These are phyloP conservation scores for Brachionus angularis DNA, from an alignment of 1,140 invertebrate genomes.

Conservation along the genomic window DNA sequence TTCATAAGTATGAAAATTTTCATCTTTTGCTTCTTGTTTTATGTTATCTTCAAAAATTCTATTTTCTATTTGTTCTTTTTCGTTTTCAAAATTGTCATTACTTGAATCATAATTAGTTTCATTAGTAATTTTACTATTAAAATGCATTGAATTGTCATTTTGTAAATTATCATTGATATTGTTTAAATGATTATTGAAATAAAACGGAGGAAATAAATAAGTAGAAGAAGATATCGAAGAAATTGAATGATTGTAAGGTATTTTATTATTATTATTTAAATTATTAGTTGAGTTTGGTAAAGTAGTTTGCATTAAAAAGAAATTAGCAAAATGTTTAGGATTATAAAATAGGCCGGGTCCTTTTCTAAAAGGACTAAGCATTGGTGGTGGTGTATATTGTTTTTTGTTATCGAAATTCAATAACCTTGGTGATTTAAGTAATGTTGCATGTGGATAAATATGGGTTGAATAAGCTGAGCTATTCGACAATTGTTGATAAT, in stretches of 20 bases:
- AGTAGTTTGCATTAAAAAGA: constrained; percentile 45
- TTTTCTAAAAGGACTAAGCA: constrained; percentile 78
- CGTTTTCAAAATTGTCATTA: not conserved
- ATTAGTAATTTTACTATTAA: too few relatives aligned
- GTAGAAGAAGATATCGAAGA: too few relatives aligned
- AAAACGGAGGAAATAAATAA: too few relatives aligned
- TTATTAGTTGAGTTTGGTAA: constrained; percentile 51
- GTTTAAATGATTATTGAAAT: too few relatives aligned
- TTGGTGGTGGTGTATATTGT: constrained; percentile 82
- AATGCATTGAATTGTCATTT: too few relatives aligned
- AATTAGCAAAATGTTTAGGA: constrained; percentile 48
- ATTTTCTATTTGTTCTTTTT: not conserved
- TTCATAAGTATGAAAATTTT: too few relatives aligned
- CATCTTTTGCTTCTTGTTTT: too few relatives aligned
- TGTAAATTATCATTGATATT: too few relatives aligned
- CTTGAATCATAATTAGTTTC: not conserved
- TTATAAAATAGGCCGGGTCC: constrained; percentile 76
- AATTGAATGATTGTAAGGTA: not conserved
- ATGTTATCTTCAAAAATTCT: too few relatives aligned
- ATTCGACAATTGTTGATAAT: constrained; percentile 50
- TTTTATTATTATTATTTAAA: constrained; percentile 13
- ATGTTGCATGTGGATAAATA: constrained; percentile 16
- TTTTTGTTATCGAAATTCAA: constrained; percentile 55
- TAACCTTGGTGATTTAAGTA: constrained; percentile 49
- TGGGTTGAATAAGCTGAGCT: constrained; percentile 57